Base-by-base conservation (phyloP, 92 coral and sea anemone species). In the Metridium senile region DNA sequence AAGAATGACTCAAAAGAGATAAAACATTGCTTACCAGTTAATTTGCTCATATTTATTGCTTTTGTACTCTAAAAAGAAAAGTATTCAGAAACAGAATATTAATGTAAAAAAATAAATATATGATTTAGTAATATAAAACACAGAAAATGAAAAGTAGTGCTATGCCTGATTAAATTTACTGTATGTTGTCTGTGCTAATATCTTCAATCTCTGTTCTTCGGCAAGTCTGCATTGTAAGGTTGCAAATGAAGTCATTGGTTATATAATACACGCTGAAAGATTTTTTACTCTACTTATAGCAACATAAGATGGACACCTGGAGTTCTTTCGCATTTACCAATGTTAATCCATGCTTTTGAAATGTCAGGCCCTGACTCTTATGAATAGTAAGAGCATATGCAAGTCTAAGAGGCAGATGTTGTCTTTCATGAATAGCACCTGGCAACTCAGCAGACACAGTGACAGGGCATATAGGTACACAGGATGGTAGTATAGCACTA, bases 311-410 rank as follows among this genome's bases (percentile, higher is more conserved):
- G 13, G 16, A 59, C 58, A 49, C 74, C 66, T 25, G 81, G 80
- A 72, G 72, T 81, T 73, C 64, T 81, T 62, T 81, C 62, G 30
- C 46, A 73, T 81, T 81, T 33, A 33, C 85, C 85, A 72, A 80
- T 80, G 56, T 80, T 46, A 27, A 80, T 79, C 47, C 78, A 72
- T 26, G 80, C 85, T 71, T 80, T 51, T 71, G 65, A 1, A 80
- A n/a, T 21, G 79, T 72, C 28, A 80, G 79, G 20, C 80, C 85
- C 70, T 80, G 85, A 70, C 80, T 80, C 27, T 71, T 80, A 54
- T 80, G 85, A 23, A 81, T 81, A 33, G 85, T 81, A 43, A 81
- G 64, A 43, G 79, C 85, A 77, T 77, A 80, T 45, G 85, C 85
- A 29, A 80, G 85, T 57, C 59, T 75, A 17, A 66, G 72, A 47